phyloP scores from a whole-genome alignment of 2,113 vertebrate species.

The Sorex araneus region DNA sequence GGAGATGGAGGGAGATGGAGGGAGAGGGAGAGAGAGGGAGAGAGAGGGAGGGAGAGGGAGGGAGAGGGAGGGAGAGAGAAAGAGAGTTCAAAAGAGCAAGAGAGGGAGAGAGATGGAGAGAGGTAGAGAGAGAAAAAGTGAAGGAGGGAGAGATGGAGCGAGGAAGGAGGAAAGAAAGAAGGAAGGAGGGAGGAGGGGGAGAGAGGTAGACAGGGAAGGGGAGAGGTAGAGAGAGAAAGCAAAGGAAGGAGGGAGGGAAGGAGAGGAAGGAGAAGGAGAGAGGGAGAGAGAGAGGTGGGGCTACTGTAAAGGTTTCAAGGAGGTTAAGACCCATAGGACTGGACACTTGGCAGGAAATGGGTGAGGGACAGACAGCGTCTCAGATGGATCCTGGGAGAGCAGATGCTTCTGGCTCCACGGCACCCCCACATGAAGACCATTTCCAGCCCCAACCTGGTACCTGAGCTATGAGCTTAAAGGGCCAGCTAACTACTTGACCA shows the following conservation, averaged over 20 bases:
- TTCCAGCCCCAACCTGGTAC: background rate
- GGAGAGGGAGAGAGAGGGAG: too few relatives aligned
- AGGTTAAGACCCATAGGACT: background rate
- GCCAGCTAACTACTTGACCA: background rate
- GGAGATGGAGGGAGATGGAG: too few relatives aligned
- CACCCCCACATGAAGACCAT: background rate
- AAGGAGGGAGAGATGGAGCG: too few relatives aligned
- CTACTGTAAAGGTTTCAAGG: background rate
- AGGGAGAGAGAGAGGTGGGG: background rate
- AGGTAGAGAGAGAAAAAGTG: too few relatives aligned
- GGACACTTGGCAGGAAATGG: background rate
- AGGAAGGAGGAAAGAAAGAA: too few relatives aligned
- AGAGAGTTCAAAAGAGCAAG: too few relatives aligned
- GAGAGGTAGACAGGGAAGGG: too few relatives aligned
- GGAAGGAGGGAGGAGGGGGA: too few relatives aligned
- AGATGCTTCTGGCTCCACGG: background rate
- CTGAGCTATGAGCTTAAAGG: background rate
- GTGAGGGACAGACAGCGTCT: background rate
- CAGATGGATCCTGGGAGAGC: background rate
- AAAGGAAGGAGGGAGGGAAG: too few relatives aligned
- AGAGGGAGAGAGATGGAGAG: background rate
- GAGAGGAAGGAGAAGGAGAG: background rate
- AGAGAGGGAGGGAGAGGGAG: too few relatives aligned
- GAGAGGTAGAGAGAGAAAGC: too few relatives aligned
- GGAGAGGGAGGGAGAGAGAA: too few relatives aligned